Base-by-base conservation (phyloP, 2,113 vertebrate genomes). In the Poicephalus gulielmi region DNA sequence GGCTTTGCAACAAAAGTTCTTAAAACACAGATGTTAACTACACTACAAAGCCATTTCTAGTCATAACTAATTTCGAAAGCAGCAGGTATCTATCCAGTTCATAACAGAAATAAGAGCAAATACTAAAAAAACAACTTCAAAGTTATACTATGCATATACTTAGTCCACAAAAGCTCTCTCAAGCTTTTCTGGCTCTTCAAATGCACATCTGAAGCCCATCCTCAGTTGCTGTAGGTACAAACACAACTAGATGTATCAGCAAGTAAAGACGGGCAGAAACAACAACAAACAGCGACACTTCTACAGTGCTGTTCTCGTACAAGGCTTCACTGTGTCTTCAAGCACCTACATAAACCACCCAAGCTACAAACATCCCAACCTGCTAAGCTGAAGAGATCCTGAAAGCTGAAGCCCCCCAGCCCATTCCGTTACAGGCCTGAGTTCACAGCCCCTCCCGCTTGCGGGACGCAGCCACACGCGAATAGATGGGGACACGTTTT, bases 181-280 rank as follows among this genome's bases (percentile, higher is more conserved):
- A 23, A 13, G 57, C 44, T 57, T 52, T 6, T 10, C 0, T 6
- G 30, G 33, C 33, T 49, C 28, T 64, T 55, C 67, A 43, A 79
- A 82, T 5, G 15, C 39, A 14, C n/a, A 3, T 3, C 6, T 7
- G 46, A 24, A 52, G 41, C 35, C 80, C 62, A 35, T 2, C 17
- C 22, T 7, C 0, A 4, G 31, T 5, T 7, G 4, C 62, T 52
- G 39, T 27, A 55, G 50, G 7, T 16, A 27, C n/a, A 15, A 22
- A 7, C 20, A 31, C 24, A 39, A 5, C 8, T 4, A 35, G 10
- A 10, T 0, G 41, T 11, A 44, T 2, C 3, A 2, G 35, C 1
- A 57, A 43, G 62, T 31, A 62, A 67, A 62, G 8, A 30, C 1
- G 16, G 24, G 14, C 57, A 44, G 27, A 71, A 63, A 10, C 11